A percentile compares a stretch with the other conserved stretches of the same genome.
Evolutionary conservation across 2,113 vertebrate genomes (phyloP).

Genomic region (Prunella himalayana): DNA sequence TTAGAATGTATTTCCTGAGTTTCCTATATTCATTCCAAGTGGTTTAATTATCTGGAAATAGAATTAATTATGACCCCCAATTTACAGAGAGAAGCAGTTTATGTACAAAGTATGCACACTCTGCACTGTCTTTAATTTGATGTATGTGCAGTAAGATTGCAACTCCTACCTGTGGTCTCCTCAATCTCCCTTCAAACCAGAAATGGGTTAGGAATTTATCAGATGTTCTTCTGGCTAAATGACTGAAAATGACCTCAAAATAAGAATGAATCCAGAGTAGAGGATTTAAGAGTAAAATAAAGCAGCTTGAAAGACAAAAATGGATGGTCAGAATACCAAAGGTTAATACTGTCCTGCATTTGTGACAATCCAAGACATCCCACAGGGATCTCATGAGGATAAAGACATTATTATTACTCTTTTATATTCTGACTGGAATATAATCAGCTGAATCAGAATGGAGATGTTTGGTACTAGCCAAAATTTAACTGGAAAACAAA

Average conservation of each 20-base stretch:
- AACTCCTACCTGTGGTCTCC: not conserved
- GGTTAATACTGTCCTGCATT: not conserved
- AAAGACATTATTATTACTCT: not conserved
- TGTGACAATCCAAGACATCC: not conserved
- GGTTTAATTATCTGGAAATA: conserved; percentile 31
- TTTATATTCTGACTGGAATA: not conserved
- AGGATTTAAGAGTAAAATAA: not conserved
- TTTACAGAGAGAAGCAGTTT: not conserved
- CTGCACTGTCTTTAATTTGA: not conserved
- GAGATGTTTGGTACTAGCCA: not conserved
- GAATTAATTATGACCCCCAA: conserved; percentile 15
- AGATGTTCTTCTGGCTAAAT: not conserved
- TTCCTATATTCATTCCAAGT: conserved; percentile 5
- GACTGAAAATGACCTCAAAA: not conserved
- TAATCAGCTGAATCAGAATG: not conserved
- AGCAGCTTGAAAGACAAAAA: not conserved
- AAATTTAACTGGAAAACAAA: not conserved
- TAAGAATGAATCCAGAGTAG: not conserved
- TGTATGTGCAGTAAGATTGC: not conserved
- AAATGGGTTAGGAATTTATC: not conserved
- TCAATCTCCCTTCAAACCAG: not conserved
- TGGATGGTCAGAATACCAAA: not conserved
- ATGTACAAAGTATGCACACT: not conserved
- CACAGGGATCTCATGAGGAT: not conserved
- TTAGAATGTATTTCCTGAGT: not conserved